Evolutionary conservation across 2,113 vertebrate genomes (phyloP), one percentile per base, ranked within the genome.

Genomic region (Caranx melampygus): DNA sequence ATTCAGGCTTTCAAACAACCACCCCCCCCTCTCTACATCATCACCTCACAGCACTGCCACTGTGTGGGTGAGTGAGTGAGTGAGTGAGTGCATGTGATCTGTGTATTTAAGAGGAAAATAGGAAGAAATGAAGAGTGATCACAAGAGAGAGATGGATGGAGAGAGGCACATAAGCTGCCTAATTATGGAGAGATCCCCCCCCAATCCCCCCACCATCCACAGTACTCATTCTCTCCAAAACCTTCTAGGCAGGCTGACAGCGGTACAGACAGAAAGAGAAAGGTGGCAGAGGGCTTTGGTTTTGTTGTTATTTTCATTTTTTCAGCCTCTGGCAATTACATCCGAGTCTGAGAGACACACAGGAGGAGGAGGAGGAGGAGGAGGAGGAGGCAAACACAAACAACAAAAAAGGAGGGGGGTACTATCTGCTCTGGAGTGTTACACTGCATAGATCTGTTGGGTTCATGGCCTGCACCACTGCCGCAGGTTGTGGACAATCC

Each of bases 271-370:
- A 47, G 40, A 69, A 67, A 75, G 52, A 63, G 31, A 61, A 63
- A 40, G 76, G 82, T 78, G 65, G 71, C 52, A 9, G 72, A 59
- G 64, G 78, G 61, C 57, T 88, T 70, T 61, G 60, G 60, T 76
- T 88, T 82, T 92, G 84, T 89, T 88, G 82, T 77, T 91, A 81
- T 91, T 91, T 89, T 87, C 72, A 84, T 84, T 87, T 87, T 83
- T 55, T 77, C 52, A 69, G 79, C 87, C 93, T 89, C 59, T 77
- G 78, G 78, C 78, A 75, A 81, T 88, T 81, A 82, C 54, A 78
- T 81, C 55, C 74, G 61, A 80, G 77, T 51, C 71, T 54, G 67
- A 72, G 57, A 84, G n/a, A 55, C 59, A 61, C n/a, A 33, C 18
- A n/a, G n/a, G n/a, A n/a, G n/a, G n/a, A n/a, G n/a, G n/a, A n/a